Conservation (phyloP, 2,797 vertebrate species). For the Notamacropus eugenii region DNA sequence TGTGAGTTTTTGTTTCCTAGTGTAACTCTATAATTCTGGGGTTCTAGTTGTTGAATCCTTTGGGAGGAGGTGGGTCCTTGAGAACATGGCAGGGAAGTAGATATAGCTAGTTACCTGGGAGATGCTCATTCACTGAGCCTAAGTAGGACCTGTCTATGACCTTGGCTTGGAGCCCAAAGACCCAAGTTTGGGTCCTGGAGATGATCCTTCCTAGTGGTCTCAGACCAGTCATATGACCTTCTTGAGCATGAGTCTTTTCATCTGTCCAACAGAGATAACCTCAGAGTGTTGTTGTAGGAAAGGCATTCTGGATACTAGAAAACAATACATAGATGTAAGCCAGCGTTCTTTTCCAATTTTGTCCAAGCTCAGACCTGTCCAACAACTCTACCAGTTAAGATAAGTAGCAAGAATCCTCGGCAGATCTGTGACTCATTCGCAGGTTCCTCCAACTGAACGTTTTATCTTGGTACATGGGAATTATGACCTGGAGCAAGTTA, state of each 20-base stretch:
- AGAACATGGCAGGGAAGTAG: neutral
- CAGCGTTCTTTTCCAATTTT: neutral
- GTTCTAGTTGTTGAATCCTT: neutral
- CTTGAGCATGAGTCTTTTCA: neutral
- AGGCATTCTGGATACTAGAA: neutral
- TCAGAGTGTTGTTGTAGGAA: neutral
- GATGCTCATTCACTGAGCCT: neutral
- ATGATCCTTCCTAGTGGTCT: neutral
- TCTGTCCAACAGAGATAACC: neutral
- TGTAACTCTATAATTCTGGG: neutral
- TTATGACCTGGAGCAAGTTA: slow-evolving; percentile 45
- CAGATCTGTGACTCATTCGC: neutral
- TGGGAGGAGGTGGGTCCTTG: neutral
- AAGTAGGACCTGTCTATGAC: neutral
- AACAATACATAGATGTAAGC: neutral
- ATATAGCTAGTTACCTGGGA: neutral
- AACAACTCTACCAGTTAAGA: neutral
- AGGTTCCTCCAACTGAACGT: neutral
- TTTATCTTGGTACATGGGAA: slow-evolving; percentile 45
- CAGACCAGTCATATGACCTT: neutral
- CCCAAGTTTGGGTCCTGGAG: neutral
- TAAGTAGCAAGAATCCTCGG: neutral
- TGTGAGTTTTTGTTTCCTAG: neutral
- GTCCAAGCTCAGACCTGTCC: neutral
- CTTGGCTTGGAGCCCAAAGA: neutral